phyloP scores from a whole-genome alignment of 2,888 invertebrate genomes.

The Trichogramma evanescens region DNA sequence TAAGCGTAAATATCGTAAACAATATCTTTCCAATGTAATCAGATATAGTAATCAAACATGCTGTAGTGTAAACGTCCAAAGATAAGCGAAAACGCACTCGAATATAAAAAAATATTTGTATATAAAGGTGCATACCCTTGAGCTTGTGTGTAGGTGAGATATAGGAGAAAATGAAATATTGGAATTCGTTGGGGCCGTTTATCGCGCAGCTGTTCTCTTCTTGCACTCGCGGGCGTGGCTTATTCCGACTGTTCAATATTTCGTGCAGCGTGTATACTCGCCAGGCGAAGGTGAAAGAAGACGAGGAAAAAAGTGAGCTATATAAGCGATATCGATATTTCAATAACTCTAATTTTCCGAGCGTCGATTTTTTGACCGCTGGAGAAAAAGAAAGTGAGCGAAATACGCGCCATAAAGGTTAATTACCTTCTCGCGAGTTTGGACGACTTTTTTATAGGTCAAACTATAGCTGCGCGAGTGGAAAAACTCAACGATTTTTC shows the following conservation, averaged over 20 bases:
- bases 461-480: too few relatives aligned
- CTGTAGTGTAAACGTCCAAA: too few relatives aligned
- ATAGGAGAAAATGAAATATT: conserved; percentile 20
- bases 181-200: conserved; percentile 22
- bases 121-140: too few relatives aligned
- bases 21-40: too few relatives aligned
- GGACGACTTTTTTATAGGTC: too few relatives aligned
- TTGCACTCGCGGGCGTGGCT: not conserved
- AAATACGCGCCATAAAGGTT: not conserved
- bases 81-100: too few relatives aligned
- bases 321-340: conserved; percentile 11
- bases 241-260: not conserved
- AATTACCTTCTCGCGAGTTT: conserved; percentile 6
- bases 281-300: not conserved
- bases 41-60: too few relatives aligned
- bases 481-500: too few relatives aligned
- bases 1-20: too few relatives aligned
- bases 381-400: not conserved
- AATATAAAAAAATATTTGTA: too few relatives aligned
- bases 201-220: conserved; percentile 12
- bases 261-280: not conserved
- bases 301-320: too few relatives aligned
- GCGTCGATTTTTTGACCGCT: not conserved
- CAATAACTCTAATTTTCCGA: conserved; percentile 19
- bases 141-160: too few relatives aligned